Evolutionary conservation across 1,140 invertebrate genomes (phyloP).

Genomic region (Hycleus phaleratus): DNA sequence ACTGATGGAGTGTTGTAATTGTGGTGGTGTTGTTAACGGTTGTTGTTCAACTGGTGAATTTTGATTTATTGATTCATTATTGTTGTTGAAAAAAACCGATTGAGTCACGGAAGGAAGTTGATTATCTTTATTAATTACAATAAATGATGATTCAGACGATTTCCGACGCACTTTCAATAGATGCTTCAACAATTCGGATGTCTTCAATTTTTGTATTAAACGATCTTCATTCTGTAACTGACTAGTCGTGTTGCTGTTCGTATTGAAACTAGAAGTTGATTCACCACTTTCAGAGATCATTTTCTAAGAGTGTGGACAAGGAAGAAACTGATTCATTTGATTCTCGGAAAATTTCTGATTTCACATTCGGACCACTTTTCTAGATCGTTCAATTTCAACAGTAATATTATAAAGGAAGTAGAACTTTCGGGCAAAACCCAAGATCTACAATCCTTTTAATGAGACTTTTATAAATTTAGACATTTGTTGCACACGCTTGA

Average conservation of each 20-base stretch:
- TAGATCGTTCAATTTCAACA: too few species aligned
- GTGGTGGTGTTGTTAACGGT: not conserved
- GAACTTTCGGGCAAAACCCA: too few species aligned
- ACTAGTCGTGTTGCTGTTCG: not conserved
- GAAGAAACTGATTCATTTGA: conserved; percentile 16
- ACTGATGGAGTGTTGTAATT: not conserved
- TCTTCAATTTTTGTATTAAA: conserved; percentile 16
- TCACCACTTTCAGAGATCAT: conserved; percentile 22
- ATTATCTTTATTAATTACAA: not conserved
- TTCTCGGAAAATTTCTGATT: conserved; percentile 10
- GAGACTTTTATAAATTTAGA: too few species aligned
- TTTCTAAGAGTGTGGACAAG: not conserved
- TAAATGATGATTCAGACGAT: conserved; percentile 4
- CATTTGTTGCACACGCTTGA: too few species aligned
- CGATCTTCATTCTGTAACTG: conserved; percentile 1
- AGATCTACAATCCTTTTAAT: too few species aligned
- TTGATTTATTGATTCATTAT: conserved; percentile 13
- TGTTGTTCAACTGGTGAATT: not conserved
- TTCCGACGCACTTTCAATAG: conserved; percentile 7
- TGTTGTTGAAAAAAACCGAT: not conserved
- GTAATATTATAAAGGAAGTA: too few species aligned
- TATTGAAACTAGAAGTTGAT: conserved; percentile 13
- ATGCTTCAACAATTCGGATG: conserved; percentile 21
- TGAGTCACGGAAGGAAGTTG: conserved; percentile 15
- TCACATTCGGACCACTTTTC: too few species aligned